Conservation (phyloP, 2,888 invertebrate species). For the Gymnocheta viridis region DNA sequence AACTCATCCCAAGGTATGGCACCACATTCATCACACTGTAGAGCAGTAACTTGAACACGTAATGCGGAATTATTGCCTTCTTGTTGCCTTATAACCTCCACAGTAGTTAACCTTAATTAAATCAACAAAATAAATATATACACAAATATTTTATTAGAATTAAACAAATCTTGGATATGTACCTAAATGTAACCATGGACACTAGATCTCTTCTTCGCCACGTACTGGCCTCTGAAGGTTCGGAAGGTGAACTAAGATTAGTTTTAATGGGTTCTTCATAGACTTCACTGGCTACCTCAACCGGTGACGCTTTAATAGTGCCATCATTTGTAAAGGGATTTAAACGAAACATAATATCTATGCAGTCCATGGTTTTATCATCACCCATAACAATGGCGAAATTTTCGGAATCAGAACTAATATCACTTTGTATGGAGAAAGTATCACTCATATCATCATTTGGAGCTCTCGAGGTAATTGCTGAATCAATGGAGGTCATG, state of each 20-base stretch:
- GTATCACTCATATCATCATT: conserved; percentile 89
- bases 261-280: conserved; percentile 86
- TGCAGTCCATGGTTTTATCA: conserved; percentile 86
- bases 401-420: conserved; percentile 93
- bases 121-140: conserved; percentile 78
- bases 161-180: background rate
- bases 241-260: conserved; percentile 90
- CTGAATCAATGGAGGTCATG: conserved; percentile 92
- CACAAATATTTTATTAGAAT: background rate
- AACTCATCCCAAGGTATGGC: conserved; percentile 97
- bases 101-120: conserved; percentile 86
- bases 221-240: conserved; percentile 90
- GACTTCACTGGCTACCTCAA: conserved; percentile 93
- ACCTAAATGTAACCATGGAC: conserved; percentile 82
- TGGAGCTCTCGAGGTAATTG: conserved; percentile 86
- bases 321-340: conserved; percentile 83
- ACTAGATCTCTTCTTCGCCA: conserved; percentile 91
- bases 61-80: conserved; percentile 86
- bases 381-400: conserved; percentile 89
- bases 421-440: conserved; percentile 89
- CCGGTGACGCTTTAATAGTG: conserved; percentile 81
- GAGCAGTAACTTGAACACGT: conserved; percentile 87
- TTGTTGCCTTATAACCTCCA: conserved; percentile 89
- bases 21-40: conserved; percentile 91
- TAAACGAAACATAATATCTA: conserved; percentile 87